Evolutionary conservation across 1,140 invertebrate genomes (phyloP).

Genomic region (Pristionchus pacificus): DNA sequence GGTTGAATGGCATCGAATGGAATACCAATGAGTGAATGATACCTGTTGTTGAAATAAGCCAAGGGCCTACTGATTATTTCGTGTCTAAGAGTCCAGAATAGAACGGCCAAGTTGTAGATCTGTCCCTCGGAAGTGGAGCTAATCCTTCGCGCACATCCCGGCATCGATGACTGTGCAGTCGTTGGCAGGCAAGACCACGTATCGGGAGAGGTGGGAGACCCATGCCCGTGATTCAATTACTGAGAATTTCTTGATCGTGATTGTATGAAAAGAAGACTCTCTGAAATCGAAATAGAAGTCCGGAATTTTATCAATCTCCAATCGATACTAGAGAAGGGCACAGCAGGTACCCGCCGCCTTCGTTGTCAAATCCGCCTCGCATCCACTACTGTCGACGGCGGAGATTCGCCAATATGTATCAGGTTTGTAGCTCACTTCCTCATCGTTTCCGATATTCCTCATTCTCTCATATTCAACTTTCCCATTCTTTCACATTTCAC

Average conservation of each 20-base stretch:
- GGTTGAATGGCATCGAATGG: too few relatives aligned
- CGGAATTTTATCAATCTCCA: not conserved
- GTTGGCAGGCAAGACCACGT: slow-evolving; percentile 71
- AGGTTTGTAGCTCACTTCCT: slow-evolving; percentile 16
- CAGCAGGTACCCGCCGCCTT: slow-evolving; percentile 67
- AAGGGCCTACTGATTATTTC: not conserved
- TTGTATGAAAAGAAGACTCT: too few relatives aligned
- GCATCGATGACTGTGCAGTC: slow-evolving; percentile 75
- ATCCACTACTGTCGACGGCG: slow-evolving; percentile 42
- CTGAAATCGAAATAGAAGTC: not conserved
- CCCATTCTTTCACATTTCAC: too few relatives aligned
- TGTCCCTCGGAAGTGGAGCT: slow-evolving; percentile 79
- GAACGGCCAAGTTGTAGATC: slow-evolving; percentile 64
- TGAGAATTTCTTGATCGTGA: slow-evolving; percentile 5
- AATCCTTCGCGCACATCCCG: slow-evolving; percentile 70
- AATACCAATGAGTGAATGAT: too few relatives aligned
- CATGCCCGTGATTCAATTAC: too few relatives aligned
- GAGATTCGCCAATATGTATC: slow-evolving; percentile 46
- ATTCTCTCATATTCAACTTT: not conserved
- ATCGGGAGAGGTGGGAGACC: slow-evolving; percentile 73
- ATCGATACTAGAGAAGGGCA: too few relatives aligned
- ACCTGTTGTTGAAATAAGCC: slow-evolving; percentile 10
- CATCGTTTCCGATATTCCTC: not conserved
- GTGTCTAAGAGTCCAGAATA: not conserved
- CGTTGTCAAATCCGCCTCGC: slow-evolving; percentile 65